phyloP scores from a whole-genome alignment of 2,888 invertebrate species.

The Brachypterus glaber region DNA sequence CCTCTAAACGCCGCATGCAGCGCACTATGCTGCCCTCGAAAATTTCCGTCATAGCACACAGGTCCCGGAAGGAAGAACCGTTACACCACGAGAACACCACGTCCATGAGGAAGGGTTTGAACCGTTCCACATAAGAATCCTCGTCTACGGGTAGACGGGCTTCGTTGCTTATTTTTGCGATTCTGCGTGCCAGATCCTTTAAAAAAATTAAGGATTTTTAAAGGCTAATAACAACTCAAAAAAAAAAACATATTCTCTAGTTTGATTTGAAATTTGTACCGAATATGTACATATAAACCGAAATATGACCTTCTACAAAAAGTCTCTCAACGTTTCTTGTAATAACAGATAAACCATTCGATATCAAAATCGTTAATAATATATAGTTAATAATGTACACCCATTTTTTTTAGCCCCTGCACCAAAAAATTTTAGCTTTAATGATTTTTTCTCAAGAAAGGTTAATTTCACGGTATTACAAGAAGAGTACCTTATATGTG shows the following conservation, averaged over 20 bases:
- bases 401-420: too few species aligned
- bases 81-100: constrained; percentile 94
- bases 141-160: constrained; percentile 82
- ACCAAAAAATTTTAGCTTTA: too few species aligned
- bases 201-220: constrained; percentile 22
- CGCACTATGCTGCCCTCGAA: constrained; percentile 90
- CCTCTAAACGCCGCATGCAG: constrained; percentile 93
- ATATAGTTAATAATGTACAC: too few species aligned
- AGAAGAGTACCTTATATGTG: too few species aligned
- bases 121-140: constrained; percentile 81
- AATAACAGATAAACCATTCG: too few species aligned
- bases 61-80: constrained; percentile 80
- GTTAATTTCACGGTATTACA: too few species aligned
- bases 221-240: not conserved
- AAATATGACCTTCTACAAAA: too few species aligned
- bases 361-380: too few species aligned
- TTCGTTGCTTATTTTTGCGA: constrained; percentile 80
- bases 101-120: constrained; percentile 95
- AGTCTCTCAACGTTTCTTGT: too few species aligned
- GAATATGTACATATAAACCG: not conserved
- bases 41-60: constrained; percentile 93
- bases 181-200: constrained; percentile 82
- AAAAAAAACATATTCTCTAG: not conserved
- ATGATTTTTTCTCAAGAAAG: too few species aligned
- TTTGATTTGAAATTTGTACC: not conserved